These are phyloP conservation scores for Phaethon lepturus DNA, from an alignment of 2,113 vertebrate genomes.

Conservation along the genomic window DNA sequence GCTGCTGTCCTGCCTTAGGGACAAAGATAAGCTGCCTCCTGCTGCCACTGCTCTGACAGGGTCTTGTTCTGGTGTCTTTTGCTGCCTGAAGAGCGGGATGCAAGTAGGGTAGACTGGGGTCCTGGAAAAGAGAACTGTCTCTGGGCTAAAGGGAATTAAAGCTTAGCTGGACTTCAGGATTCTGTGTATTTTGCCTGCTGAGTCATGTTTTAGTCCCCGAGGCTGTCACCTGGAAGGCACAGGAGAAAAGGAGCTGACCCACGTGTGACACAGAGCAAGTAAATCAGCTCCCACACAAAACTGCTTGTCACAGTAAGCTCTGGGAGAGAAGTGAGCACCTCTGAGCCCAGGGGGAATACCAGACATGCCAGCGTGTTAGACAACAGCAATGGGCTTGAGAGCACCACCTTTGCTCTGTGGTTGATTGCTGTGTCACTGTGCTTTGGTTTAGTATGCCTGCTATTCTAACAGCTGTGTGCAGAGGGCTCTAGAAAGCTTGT, in stretches of 20 bases:
- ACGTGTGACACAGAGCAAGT: neutral
- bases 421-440: accelerated
- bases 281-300: neutral
- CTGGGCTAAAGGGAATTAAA: neutral
- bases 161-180: neutral
- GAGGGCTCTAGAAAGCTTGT: neutral
- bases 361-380: accelerated
- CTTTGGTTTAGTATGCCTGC: neutral
- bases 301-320: neutral
- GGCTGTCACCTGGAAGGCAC: neutral
- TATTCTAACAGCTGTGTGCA: neutral
- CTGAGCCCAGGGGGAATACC: neutral
- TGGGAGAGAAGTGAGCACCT: neutral
- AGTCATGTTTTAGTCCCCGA: neutral
- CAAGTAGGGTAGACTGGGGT: neutral
- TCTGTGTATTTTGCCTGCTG: neutral
- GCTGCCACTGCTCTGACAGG: neutral
- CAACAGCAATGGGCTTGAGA: neutral
- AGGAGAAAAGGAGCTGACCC: neutral
- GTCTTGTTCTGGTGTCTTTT: neutral
- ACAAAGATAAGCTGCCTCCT: neutral
- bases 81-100: neutral
- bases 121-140: neutral
- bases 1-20: neutral
- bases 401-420: neutral